phyloP scores from a whole-genome alignment of 2,888 invertebrate genomes.

The Danaus chrysippus region DNA sequence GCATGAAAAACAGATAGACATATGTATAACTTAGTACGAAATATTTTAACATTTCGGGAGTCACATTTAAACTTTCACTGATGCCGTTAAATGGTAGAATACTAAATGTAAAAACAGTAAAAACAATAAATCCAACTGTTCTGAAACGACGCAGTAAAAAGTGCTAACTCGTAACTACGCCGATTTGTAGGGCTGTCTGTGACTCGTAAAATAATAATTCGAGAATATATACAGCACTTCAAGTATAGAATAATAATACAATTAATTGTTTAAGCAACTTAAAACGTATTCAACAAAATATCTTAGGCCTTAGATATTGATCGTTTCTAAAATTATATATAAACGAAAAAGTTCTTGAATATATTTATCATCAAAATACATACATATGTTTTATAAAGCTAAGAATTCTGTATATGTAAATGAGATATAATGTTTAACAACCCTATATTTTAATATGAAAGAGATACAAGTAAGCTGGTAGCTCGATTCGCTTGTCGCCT shows the following conservation, averaged over 20 bases:
- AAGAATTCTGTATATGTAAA: not conserved
- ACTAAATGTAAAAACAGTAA: conserved; percentile 36
- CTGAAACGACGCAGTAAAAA: conserved; percentile 44
- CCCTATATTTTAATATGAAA: conserved; percentile 51
- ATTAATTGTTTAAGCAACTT: not conserved
- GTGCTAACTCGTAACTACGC: conserved; percentile 48
- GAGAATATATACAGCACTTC: not conserved
- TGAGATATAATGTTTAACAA: conserved; percentile 19
- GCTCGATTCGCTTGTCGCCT: conserved; percentile 26
- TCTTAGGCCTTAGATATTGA: not conserved
- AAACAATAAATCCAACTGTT: conserved; percentile 44
- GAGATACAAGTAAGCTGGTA: conserved; percentile 40
- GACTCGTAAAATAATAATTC: conserved; percentile 4
- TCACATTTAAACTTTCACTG: conserved; percentile 25
- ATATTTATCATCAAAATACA: not conserved
- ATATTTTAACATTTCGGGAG: conserved; percentile 21
- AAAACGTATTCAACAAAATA: not conserved
- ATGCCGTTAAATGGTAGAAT: conserved; percentile 25
- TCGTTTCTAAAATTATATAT: too few species aligned
- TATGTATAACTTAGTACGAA: conserved; percentile 2
- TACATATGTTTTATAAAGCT: not conserved
- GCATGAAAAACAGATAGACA: conserved; percentile 9
- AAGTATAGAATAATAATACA: not conserved
- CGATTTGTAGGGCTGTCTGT: conserved; percentile 42
- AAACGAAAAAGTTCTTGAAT: too few species aligned